Conservation (phyloP, 1,140 invertebrate genomes). For the Drosophila orosa region DNA sequence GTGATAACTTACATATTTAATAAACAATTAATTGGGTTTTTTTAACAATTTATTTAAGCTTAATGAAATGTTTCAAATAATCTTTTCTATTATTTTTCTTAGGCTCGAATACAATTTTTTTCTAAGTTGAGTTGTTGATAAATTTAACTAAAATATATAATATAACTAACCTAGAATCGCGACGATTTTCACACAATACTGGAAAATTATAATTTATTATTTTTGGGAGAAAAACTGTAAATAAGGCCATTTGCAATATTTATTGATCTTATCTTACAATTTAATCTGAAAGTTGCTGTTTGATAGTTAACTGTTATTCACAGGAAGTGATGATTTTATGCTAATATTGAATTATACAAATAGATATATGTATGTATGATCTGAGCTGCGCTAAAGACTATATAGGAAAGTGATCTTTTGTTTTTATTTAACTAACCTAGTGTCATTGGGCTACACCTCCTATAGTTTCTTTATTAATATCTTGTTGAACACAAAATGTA, state of each 20-base stretch:
- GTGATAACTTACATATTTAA: not conserved
- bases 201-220: not conserved
- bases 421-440: not conserved
- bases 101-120: no score
- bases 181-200: not conserved
- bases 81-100: not conserved
- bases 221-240: not conserved
- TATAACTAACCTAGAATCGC: not conserved
- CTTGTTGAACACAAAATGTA: not conserved
- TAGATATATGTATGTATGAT: not conserved
- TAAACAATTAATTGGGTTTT: not conserved
- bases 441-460: not conserved
- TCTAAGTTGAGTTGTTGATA: not conserved
- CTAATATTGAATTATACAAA: not conserved
- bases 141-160: slow-evolving; percentile 1
- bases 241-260: slow-evolving; percentile 8
- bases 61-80: not conserved
- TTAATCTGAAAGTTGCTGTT: not conserved
- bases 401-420: not conserved
- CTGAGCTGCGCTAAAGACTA: not conserved
- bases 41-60: slow-evolving; percentile 1
- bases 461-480: not conserved
- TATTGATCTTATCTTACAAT: not conserved
- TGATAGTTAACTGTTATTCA: not conserved
- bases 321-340: not conserved